These are phyloP conservation scores for Tuberolachnus salignus DNA, from an alignment of 2,888 invertebrate genomes.

Conservation along the genomic window DNA sequence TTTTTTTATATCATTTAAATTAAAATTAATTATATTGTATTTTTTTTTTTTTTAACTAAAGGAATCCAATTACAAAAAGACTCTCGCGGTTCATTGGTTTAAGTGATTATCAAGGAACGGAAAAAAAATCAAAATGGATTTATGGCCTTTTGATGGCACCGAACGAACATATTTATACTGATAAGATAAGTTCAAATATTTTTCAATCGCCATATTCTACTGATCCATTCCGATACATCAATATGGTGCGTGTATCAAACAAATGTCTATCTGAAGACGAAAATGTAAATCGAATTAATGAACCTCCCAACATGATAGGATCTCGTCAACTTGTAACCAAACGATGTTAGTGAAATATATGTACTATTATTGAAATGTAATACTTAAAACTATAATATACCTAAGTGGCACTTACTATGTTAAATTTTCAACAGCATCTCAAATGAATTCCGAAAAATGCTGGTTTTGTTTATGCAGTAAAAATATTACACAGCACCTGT, in stretches of 20 bases:
- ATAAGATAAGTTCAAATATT: conserved; percentile 17
- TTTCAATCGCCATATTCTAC: conserved; percentile 30
- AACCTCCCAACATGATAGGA: conserved; percentile 14
- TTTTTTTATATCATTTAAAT: too few relatives aligned
- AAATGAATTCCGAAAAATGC: conserved; percentile 65
- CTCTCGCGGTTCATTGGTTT: too few relatives aligned
- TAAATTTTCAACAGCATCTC: conserved; percentile 18
- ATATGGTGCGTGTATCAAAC: too few relatives aligned
- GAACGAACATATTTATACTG: too few relatives aligned
- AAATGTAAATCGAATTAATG: not conserved
- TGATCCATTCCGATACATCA: conserved; percentile 57
- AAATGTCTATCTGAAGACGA: too few relatives aligned
- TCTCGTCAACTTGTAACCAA: not conserved
- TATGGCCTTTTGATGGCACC: too few relatives aligned
- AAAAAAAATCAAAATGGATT: too few relatives aligned
- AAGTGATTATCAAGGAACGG: too few relatives aligned
- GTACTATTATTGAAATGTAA: not conserved
- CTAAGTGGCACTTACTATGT: not conserved
- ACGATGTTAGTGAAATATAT: conserved; percentile 5
- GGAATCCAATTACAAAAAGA: too few relatives aligned
- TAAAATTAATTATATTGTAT: too few relatives aligned
- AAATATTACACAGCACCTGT: conserved; percentile 92
- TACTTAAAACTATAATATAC: not conserved
- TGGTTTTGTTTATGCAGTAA: conserved; percentile 98
- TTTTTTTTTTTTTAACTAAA: too few relatives aligned